phyloP scores from a whole-genome alignment of 1,140 invertebrate species.

The Drosophila subpulchrella region DNA sequence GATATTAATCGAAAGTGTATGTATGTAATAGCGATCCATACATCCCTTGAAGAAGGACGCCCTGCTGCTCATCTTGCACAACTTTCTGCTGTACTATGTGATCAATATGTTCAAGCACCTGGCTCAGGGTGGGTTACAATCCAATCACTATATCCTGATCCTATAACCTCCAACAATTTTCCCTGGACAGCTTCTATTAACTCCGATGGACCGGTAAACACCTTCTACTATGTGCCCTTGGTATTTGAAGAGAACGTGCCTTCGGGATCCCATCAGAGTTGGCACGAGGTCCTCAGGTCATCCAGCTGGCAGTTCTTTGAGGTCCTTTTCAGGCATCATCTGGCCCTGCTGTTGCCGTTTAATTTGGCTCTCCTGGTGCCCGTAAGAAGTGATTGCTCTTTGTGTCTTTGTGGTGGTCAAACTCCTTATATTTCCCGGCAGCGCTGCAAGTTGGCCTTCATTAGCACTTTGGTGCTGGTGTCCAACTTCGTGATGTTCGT shows the following conservation, averaged over 20 bases:
- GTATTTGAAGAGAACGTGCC: slow-evolving; percentile 35
- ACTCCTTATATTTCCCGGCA: slow-evolving; percentile 14
- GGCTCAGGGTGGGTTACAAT: slow-evolving; percentile 46
- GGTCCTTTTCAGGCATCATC: slow-evolving; percentile 57
- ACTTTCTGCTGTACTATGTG: slow-evolving; percentile 50
- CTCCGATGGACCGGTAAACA: slow-evolving; percentile 50
- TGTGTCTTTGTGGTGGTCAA: neutral
- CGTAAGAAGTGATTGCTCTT: slow-evolving; percentile 31
- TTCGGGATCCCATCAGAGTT: neutral
- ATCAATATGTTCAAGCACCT: slow-evolving; percentile 65
- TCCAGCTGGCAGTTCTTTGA: slow-evolving; percentile 53
- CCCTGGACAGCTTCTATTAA: slow-evolving; percentile 35
- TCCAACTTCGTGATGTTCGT: slow-evolving; percentile 53
- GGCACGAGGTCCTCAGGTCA: slow-evolving; percentile 42
- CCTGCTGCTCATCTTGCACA: slow-evolving; percentile 49
- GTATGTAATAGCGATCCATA: slow-evolving; percentile 23
- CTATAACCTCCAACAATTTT: neutral
- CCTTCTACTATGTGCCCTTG: slow-evolving; percentile 58
- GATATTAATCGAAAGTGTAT: too few species aligned
- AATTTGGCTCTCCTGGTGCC: slow-evolving; percentile 47
- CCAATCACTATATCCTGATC: too few species aligned
- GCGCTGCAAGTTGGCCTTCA: slow-evolving; percentile 56
- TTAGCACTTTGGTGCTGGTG: slow-evolving; percentile 46
- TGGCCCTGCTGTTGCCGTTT: slow-evolving; percentile 58
- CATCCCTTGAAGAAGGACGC: slow-evolving; percentile 51